phyloP scores from a whole-genome alignment of 2,113 vertebrate species.

The Dasyurus viverrinus region DNA sequence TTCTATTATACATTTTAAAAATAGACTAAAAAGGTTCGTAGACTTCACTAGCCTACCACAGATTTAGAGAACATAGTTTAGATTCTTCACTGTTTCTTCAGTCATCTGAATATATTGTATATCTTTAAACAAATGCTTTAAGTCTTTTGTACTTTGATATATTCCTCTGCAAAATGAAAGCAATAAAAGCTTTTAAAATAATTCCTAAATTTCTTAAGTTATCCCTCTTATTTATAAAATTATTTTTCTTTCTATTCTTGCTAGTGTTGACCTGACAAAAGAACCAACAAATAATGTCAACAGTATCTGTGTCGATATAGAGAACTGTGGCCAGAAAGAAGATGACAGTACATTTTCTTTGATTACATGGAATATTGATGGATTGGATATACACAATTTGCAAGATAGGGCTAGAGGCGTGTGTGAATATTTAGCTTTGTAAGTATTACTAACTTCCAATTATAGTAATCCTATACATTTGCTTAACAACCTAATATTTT shows the following conservation, averaged over 20 bases:
- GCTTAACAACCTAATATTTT: background rate
- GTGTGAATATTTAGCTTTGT: constrained; percentile 92
- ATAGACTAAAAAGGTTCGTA: background rate
- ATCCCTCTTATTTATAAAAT: constrained; percentile 4
- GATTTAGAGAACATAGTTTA: background rate
- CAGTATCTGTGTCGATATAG: background rate
- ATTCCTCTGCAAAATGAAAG: constrained; percentile 16
- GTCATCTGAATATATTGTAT: background rate
- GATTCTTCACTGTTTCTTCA: background rate
- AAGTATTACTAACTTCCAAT: constrained; percentile 75
- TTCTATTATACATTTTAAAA: background rate
- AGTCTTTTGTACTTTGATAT: background rate
- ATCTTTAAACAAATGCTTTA: background rate
- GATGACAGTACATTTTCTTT: constrained; percentile 88
- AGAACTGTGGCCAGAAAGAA: constrained; percentile 68
- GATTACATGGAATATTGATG: constrained; percentile 96
- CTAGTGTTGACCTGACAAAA: constrained; percentile 92
- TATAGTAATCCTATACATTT: background rate
- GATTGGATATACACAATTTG: constrained; percentile 88
- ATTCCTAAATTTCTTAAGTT: background rate
- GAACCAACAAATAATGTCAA: constrained; percentile 80
- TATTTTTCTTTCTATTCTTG: constrained; percentile 64
- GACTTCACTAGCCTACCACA: background rate
- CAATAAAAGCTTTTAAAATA: background rate
- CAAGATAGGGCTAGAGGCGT: constrained; percentile 90